These are phyloP conservation scores for Zootermopsis nevadensis DNA, from an alignment of 2,888 invertebrate genomes.

Conservation along the genomic window DNA sequence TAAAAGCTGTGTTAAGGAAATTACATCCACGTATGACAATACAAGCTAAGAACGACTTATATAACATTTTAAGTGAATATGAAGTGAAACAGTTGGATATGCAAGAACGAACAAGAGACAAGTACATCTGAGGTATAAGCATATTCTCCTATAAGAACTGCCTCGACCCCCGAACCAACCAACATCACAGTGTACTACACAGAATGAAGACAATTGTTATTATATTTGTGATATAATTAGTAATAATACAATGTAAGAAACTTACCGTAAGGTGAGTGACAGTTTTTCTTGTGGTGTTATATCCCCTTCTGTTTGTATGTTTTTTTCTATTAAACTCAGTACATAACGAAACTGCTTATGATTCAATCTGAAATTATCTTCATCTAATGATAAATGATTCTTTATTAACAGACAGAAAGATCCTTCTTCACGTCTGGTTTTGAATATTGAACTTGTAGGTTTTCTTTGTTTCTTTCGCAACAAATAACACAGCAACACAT, in stretches of 20 bases:
- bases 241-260: conserved; percentile 8
- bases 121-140: not conserved
- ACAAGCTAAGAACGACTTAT: conserved; percentile 18
- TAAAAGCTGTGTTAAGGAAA: conserved; percentile 16
- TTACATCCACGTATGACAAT: conserved; percentile 14
- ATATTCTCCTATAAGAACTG: not conserved
- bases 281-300: conserved; percentile 16
- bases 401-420: conserved; percentile 8
- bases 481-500: too few species aligned
- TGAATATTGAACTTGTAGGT: too few species aligned
- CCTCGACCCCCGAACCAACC: conserved; percentile 11
- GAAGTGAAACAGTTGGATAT: conserved; percentile 8
- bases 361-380: not conserved
- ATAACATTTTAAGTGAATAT: too few species aligned
- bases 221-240: conserved; percentile 17
- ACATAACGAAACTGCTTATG: conserved; percentile 8
- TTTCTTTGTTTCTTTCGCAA: too few species aligned
- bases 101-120: conserved; percentile 3
- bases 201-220: conserved; percentile 9
- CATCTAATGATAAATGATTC: not conserved
- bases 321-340: conserved; percentile 14
- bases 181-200: not conserved
- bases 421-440: too few species aligned
- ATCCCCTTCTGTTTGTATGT: conserved; percentile 15
- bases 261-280: conserved; percentile 6